Evolutionary conservation across 2,113 vertebrate species (phyloP).

Genomic region (Echinops telfairi): DNA sequence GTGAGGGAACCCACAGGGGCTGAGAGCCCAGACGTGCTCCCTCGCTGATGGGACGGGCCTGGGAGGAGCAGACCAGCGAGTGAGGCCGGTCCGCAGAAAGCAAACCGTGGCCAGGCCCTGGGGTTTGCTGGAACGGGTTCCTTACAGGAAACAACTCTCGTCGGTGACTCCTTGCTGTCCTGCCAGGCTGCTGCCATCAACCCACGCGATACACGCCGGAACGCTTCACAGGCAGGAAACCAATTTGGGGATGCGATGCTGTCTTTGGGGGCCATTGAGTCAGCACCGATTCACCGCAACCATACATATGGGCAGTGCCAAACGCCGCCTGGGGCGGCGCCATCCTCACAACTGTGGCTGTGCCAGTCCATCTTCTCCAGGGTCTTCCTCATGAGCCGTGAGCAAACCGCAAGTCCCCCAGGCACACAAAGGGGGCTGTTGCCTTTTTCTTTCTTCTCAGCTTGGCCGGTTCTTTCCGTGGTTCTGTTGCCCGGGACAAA

Average conservation of each 20-base stretch:
- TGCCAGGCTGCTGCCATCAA: constrained; percentile 74
- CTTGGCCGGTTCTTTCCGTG: background rate
- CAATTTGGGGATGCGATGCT: no score
- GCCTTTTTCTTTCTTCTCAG: background rate
- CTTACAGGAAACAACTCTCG: background rate
- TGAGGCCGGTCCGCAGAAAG: background rate
- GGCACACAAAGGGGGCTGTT: background rate
- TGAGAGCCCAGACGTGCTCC: no score
- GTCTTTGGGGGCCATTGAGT: no score
- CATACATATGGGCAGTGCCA: no score
- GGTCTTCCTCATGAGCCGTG: background rate
- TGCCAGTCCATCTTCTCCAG: no score
- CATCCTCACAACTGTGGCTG: no score
- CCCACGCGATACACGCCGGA: constrained; percentile 66
- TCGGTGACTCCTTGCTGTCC: constrained; percentile 69
- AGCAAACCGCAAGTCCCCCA: constrained; percentile 52
- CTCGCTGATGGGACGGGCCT: background rate
- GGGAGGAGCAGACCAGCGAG: background rate
- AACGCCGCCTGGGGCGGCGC: no score
- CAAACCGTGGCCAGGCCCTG: constrained; percentile 44
- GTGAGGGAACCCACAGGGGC: no score
- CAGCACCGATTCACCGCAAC: no score
- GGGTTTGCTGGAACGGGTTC: constrained; percentile 46
- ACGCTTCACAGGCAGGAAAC: no score
- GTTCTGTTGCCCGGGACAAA: background rate